Base-by-base conservation (phyloP, 2,113 vertebrate species). In the Xiphias gladius region DNA sequence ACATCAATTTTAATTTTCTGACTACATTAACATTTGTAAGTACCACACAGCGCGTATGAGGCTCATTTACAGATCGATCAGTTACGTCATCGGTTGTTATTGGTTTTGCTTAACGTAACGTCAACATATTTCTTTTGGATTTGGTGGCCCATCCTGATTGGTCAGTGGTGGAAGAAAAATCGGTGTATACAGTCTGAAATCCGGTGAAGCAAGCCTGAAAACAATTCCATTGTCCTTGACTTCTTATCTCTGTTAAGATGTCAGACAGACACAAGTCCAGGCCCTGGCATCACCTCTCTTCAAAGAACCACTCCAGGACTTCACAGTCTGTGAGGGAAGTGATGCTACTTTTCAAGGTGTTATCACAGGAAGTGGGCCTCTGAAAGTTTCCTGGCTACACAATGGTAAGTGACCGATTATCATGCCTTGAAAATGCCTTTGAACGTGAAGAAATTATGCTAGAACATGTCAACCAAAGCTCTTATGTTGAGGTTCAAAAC, bases 381-480 rank as follows among this genome's bases (percentile, higher is more conserved):
- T 91, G n/a, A 80, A 41, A 0, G 4, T 89, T 91, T 93, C 92
- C 88, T 94, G 91, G 92, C 75, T 79, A 26, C 89, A 93, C 81
- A 93, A 93, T 85, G 90, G 92, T 91, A 72, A 80, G 63, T 22
- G 55, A 43, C 28, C 10, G 14, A 69, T 76, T 66, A 46, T 30
- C 3, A 7, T 57, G 28, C 8, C 20, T 75, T 24, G 4, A 58
- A 20, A 48, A 43, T 41, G 0, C 39, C 48, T 46, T 14, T 20
- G 24, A 14, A 19, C 30, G 12, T 13, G 22, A 62, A 41, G 46
- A 64, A 39, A 85, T 50, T 0, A 28, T 61, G 28, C 7, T 28
- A 22, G 2, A 64, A 73, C 24, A 54, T n/a, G 26, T 39, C 2
- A 57, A 12, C 5, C 8, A 24, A 19, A 57, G 11, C 0, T 71